Evolutionary conservation across 2,113 vertebrate genomes (phyloP).

Genomic region (Aepyceros melampus): DNA sequence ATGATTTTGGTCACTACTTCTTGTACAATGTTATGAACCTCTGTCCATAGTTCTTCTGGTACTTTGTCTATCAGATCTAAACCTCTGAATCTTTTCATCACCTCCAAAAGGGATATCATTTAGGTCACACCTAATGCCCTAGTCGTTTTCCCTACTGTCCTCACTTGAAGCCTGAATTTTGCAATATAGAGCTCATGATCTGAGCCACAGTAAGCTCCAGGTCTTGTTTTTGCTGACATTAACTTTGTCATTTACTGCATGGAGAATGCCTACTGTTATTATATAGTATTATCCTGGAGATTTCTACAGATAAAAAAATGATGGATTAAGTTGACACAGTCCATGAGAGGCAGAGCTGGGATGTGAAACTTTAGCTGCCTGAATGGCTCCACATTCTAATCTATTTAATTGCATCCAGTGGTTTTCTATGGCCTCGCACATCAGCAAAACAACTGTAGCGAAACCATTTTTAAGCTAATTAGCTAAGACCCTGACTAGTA

Average conservation of each 20-base stretch:
- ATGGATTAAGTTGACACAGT: background rate
- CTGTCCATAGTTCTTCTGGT: background rate
- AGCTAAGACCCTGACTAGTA: background rate
- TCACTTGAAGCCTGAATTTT: background rate
- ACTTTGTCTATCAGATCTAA: background rate
- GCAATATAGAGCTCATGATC: background rate
- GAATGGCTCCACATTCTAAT: background rate
- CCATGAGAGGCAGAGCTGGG: background rate
- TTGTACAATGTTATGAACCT: background rate
- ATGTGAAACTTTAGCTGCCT: background rate
- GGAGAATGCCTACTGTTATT: fast-evolving
- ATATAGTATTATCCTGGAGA: background rate
- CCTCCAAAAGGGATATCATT: background rate
- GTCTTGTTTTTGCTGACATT: background rate
- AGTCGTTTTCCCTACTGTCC: background rate
- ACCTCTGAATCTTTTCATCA: background rate
- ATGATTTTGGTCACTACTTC: background rate
- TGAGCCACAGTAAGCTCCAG: background rate
- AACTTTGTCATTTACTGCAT: background rate
- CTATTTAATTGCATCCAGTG: background rate
- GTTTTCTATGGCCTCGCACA: background rate
- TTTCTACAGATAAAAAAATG: background rate
- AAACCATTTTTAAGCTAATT: background rate
- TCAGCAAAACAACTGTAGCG: background rate
- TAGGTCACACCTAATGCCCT: background rate